Percentiles rank a stretch among this genome's conserved stretches.
These are phyloP conservation scores for Peromyscus eremicus DNA, from an alignment of 2,797 vertebrate species.

Conservation along the genomic window DNA sequence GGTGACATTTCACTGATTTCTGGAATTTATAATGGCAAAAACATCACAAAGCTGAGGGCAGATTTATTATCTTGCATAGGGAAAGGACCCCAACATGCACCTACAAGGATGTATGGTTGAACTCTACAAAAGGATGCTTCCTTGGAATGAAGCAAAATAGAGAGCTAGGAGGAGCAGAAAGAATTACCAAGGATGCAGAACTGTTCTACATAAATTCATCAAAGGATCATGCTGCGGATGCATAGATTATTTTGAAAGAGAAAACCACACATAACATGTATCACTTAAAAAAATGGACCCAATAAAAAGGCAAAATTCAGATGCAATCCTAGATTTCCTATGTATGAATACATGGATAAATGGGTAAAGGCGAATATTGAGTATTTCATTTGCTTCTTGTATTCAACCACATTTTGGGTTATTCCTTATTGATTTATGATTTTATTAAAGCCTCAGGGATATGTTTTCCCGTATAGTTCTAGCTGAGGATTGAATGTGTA, in stretches of 20 bases:
- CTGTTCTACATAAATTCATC: constrained; percentile 73
- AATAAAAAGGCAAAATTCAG: constrained; percentile 72
- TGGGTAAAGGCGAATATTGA: constrained; percentile 66
- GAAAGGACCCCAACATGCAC: not conserved
- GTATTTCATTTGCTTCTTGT: constrained; percentile 81
- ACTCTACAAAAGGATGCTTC: not conserved
- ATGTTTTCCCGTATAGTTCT: constrained; percentile 75
- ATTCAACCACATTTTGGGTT: constrained; percentile 79
- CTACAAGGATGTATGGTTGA: not conserved
- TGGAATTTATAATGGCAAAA: not conserved
- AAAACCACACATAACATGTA: not conserved
- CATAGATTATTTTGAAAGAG: constrained; percentile 10
- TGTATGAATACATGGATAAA: constrained; percentile 78
- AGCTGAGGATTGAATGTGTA: constrained; percentile 73
- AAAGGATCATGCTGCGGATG: constrained; percentile 52
- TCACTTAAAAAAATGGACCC: constrained; percentile 15
- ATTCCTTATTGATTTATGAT: constrained; percentile 84
- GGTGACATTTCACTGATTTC: constrained; percentile 40
- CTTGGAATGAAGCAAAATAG: constrained; percentile 51
- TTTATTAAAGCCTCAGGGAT: constrained; percentile 84
- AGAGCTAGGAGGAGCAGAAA: constrained; percentile 62
- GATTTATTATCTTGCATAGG: not conserved
- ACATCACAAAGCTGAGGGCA: not conserved
- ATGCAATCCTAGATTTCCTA: not conserved
- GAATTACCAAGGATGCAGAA: constrained; percentile 65